Conservation (phyloP, 2,797 vertebrate species). For the Premnoplex brunnescens region DNA sequence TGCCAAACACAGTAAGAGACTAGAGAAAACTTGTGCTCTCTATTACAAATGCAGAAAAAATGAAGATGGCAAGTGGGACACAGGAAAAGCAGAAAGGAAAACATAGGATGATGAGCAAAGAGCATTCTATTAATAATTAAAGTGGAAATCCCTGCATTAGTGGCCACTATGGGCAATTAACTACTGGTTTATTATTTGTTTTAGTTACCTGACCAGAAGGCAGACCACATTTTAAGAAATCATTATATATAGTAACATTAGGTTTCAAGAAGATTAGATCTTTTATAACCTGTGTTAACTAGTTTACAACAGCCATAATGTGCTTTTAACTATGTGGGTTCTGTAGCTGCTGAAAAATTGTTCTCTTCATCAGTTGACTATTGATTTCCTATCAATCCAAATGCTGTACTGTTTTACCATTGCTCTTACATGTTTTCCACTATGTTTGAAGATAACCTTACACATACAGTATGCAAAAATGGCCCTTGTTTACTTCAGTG, state of each 20-base stretch:
- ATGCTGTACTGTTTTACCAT: background rate
- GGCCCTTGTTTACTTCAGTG: no score
- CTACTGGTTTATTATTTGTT: conserved; percentile 1
- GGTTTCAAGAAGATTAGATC: background rate
- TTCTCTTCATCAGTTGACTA: background rate
- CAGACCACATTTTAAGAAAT: background rate
- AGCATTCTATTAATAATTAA: background rate
- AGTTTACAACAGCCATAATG: background rate
- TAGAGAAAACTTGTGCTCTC: background rate
- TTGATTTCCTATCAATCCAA: background rate
- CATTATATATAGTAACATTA: background rate
- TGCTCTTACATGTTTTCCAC: background rate
- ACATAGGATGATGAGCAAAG: background rate
- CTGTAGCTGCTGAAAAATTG: background rate
- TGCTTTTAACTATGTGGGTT: background rate
- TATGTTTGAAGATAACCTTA: background rate
- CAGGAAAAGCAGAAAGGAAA: background rate
- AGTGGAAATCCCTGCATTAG: background rate
- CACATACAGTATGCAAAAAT: background rate
- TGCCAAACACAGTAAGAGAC: background rate
- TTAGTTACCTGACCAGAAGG: conserved; percentile 15
- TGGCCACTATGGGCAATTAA: background rate
- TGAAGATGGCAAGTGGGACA: background rate
- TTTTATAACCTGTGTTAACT: background rate
- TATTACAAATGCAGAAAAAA: background rate